Evolutionary conservation across 2,888 invertebrate genomes (phyloP).

Genomic region (Endomychus coccineus): DNA sequence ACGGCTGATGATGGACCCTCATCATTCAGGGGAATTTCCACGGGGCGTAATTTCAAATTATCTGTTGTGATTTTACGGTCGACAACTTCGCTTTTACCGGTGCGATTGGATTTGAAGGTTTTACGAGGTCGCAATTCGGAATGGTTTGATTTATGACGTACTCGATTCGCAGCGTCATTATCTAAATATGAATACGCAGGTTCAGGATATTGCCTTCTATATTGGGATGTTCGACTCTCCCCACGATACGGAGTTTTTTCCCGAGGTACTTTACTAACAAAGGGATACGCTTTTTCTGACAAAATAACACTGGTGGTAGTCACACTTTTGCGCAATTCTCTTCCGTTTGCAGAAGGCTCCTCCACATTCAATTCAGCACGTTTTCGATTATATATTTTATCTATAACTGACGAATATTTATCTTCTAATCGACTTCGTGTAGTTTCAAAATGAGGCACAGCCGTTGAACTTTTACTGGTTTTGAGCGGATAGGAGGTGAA

Average conservation of each 20-base stretch:
- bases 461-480: conserved; percentile 38
- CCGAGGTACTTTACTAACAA: conserved; percentile 45
- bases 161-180: conserved; percentile 35
- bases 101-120: conserved; percentile 49
- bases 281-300: conserved; percentile 60
- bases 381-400: conserved; percentile 56
- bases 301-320: conserved; percentile 59
- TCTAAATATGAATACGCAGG: conserved; percentile 39
- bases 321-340: conserved; percentile 54
- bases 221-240: conserved; percentile 43
- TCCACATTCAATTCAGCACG: conserved; percentile 59
- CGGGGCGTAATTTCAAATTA: conserved; percentile 49
- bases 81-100: conserved; percentile 57
- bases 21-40: conserved; percentile 44
- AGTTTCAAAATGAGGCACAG: conserved; percentile 40
- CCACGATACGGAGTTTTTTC: conserved; percentile 60
- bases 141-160: conserved; percentile 40
- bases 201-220: conserved; percentile 32
- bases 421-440: conserved; percentile 68
- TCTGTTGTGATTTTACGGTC: conserved; percentile 43
- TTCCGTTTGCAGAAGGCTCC: conserved; percentile 50
- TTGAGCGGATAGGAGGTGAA: conserved; percentile 24
- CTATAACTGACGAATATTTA: conserved; percentile 70
- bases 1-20: conserved; percentile 14
- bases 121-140: conserved; percentile 39